Evolutionary conservation across 2,888 invertebrate genomes (phyloP), one percentile per base, ranked within the genome.

Genomic region (Pomacea canaliculata): DNA sequence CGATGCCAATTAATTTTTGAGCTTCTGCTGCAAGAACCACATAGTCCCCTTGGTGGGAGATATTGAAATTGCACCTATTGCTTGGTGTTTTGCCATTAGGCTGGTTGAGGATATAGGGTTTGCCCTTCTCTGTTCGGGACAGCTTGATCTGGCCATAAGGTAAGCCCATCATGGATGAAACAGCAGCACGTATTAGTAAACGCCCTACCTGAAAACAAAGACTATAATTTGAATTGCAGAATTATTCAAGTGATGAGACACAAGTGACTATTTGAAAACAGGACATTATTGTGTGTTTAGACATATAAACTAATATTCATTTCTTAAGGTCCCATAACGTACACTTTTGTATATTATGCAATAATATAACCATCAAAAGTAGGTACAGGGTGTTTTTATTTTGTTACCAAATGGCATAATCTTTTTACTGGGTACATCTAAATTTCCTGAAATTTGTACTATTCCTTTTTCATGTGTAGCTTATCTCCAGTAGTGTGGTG

Each of bases 1-100:
- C 98, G 71, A 96, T 93, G 7, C 92, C 92, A 72, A 92, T 86
- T 23, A 83, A 81, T 13, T 73, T 66, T 7, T 80, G 73, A n/a
- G 76, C 68, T 69, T 91, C 89, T 7, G 91, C 90, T 16, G 91
- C 97, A 59, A 98, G 91, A 46, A 98, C 96, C 9, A 95, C 94
- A 90, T 93, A 96, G 81, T 94, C 93, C 7, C 97, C 97, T 88
- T 97, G 97, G 92, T 98, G 98, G 0, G 97, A 97, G 1, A 98
- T 94, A 92, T 98, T 98, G 89, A 98, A 97, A 86, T 93, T 93
- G 13, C 93, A 85, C 9, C 79, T 76, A 18, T 75, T 71, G 9
- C 76, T 66, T 0, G 77, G 74, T 9, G 70, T 46, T 2, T 81
- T 79, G 9, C 51, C 71, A 60, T 78, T 72, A 9, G 81, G 60